Evolutionary conservation across 2,888 invertebrate species (phyloP).

Genomic region (Eupelmus urozonus): DNA sequence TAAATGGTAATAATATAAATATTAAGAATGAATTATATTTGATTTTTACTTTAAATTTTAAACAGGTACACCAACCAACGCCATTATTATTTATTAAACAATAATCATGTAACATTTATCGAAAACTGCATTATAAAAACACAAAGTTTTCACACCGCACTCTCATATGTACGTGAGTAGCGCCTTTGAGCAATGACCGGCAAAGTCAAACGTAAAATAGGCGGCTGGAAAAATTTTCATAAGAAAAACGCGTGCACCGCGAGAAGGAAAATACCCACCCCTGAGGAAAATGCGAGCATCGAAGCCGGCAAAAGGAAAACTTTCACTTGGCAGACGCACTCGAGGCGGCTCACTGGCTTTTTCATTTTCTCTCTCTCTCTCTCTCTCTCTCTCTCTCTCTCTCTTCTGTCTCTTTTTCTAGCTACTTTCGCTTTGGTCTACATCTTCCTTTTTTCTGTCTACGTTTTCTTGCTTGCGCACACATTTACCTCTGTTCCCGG

Average conservation of each 20-base stretch:
- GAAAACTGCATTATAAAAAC: too few relatives aligned
- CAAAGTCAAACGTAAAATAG: slow-evolving; percentile 31
- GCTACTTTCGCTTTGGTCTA: neutral
- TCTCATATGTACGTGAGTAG: neutral
- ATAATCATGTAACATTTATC: too few relatives aligned
- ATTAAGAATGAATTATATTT: too few relatives aligned
- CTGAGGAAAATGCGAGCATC: slow-evolving; percentile 10
- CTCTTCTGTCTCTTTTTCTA: slow-evolving; percentile 7
- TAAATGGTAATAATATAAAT: too few relatives aligned
- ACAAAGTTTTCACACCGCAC: neutral
- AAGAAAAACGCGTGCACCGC: slow-evolving; percentile 3
- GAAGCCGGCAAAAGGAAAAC: slow-evolving; percentile 52
- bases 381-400: slow-evolving; percentile 3
- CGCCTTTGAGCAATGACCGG: slow-evolving; percentile 10
- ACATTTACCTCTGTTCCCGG: neutral
- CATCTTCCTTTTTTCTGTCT: neutral
- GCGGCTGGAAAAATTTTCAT: slow-evolving; percentile 19
- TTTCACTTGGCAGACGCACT: slow-evolving; percentile 54
- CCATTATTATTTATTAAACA: too few relatives aligned
- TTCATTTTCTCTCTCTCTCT: slow-evolving; percentile 54
- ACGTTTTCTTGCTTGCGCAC: neutral
- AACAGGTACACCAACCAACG: too few relatives aligned
- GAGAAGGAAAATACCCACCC: neutral
- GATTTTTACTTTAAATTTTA: too few relatives aligned
- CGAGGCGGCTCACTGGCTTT: slow-evolving; percentile 44